Evolutionary conservation across 2,888 invertebrate species (phyloP), one percentile per base, ranked within the genome.

Genomic region (Pyrrhia umbra): DNA sequence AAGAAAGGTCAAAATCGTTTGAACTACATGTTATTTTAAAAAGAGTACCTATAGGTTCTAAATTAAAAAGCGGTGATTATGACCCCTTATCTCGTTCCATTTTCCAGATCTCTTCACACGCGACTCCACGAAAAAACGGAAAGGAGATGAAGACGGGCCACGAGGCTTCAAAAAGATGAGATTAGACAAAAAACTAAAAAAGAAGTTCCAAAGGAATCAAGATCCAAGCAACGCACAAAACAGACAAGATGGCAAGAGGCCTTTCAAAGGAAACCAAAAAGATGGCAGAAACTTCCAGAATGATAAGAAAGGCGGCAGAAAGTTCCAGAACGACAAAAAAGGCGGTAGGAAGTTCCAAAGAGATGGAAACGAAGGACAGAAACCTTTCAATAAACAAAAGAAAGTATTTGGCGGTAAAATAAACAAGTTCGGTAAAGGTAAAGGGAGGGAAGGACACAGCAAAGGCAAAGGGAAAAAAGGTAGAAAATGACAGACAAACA

Each of bases 111-210:
- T 95, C 2, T 95, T 95, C 75, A 88, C 87, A 57, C 83, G 84
- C 74, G 83, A 90, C 40, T 80, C 88, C 8, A 71, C 87, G 6
- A 89, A 88, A 30, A 94, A 94, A 77, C 83, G 94, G 1, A 94
- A 90, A 80, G 70, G 86, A 0, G 91, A 87, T 6, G 92, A 90
- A 39, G 89, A 89, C 50, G 84, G 87, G 37, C 85, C 88, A 0
- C 83, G 95, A 57, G 94, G 94, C 1, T 93, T 93, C 76, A 95
- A 95, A 66, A 95, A 93, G 69, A 91, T 94, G 91, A 83, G 93
- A 49, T 79, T 94, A 61, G 94, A 95, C 63, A 93, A 90, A 60
- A 94, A 92, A 75, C 60, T 90, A 1, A 84, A 91, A 71, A 93
- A 92, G 79, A 93, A 93, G 69, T 93, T 85, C 71, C 88, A 92